Percentiles rank a stretch among this genome's conserved stretches.
Conservation (phyloP, 1,140 invertebrate genomes). For the Steinernema khuongi region DNA sequence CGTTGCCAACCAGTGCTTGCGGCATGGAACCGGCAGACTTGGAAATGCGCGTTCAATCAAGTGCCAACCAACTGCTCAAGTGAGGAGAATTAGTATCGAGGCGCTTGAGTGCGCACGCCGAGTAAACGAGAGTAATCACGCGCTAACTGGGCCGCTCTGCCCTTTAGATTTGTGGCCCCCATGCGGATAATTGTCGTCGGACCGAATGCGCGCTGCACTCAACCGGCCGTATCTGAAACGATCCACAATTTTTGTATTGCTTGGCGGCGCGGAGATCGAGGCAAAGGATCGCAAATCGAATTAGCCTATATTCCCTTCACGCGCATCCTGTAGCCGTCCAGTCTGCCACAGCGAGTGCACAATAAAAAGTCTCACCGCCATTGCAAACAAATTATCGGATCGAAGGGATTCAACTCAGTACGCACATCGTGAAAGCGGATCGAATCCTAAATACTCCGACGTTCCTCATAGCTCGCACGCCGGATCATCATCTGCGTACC, state of each 20-base stretch:
- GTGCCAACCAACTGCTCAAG: slow-evolving; percentile 14
- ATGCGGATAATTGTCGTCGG: not conserved
- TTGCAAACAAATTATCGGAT: slow-evolving; percentile 8
- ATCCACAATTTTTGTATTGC: not conserved
- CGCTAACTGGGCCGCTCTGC: slow-evolving; percentile 9
- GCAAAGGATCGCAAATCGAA: slow-evolving; percentile 13
- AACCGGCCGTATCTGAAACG: not conserved
- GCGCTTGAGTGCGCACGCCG: not conserved
- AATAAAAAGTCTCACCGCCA: not conserved
- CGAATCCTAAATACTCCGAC: not conserved
- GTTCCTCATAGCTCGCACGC: not conserved
- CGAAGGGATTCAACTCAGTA: not conserved
- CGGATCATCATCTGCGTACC: not conserved
- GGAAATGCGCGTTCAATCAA: slow-evolving; percentile 12
- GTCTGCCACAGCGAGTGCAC: not conserved
- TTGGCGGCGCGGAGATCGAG: not conserved
- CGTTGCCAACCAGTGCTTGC: not conserved
- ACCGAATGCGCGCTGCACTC: not conserved
- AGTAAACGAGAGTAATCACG: slow-evolving; percentile 8
- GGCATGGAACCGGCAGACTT: not conserved
- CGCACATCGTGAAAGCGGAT: not conserved
- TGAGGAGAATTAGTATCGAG: slow-evolving; percentile 8
- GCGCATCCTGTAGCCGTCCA: not conserved
- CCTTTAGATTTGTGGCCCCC: slow-evolving; percentile 15
- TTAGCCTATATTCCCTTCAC: slow-evolving; percentile 15